Conservation (phyloP, 1,140 invertebrate genomes). For the Atopsyche davidsoni region DNA sequence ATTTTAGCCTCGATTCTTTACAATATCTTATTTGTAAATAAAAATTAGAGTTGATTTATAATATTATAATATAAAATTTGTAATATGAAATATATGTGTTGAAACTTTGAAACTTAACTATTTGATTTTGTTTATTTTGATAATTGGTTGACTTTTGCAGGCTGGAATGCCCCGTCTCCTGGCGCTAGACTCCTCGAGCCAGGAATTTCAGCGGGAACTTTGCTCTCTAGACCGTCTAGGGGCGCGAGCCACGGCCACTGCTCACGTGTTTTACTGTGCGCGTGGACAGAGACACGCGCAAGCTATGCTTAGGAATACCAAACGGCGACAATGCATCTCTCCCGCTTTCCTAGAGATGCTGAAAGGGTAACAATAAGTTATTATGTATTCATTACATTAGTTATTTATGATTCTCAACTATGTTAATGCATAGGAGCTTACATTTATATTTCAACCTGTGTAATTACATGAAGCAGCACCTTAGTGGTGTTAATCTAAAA, state of each 20-base stretch:
- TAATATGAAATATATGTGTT: too few relatives aligned
- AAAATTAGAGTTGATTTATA: too few relatives aligned
- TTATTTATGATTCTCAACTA: slow-evolving; percentile 2
- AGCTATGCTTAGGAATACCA: slow-evolving; percentile 76
- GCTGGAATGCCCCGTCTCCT: slow-evolving; percentile 56
- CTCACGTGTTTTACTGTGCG: slow-evolving; percentile 87
- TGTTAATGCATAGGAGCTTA: too few relatives aligned
- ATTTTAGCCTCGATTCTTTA: too few relatives aligned
- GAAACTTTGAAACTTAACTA: too few relatives aligned
- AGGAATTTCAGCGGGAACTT: slow-evolving; percentile 68
- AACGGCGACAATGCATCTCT: slow-evolving; percentile 25
- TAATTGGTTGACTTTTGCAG: slow-evolving; percentile 30
- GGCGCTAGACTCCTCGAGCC: slow-evolving; percentile 66
- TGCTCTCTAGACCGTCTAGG: slow-evolving; percentile 73
- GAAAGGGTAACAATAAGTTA: slow-evolving; percentile 33
- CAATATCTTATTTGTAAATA: too few relatives aligned
- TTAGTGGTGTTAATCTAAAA: too few relatives aligned
- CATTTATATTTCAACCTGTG: too few relatives aligned
- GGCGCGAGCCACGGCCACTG: slow-evolving; percentile 82
- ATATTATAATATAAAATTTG: too few relatives aligned
- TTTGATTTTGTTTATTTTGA: too few relatives aligned
- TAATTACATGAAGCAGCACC: too few relatives aligned
- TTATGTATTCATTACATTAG: too few relatives aligned
- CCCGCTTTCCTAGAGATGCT: slow-evolving; percentile 39
- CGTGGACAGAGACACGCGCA: slow-evolving; percentile 69